phyloP scores from a whole-genome alignment of 2,888 invertebrate species.

The Melanchra persicariae region DNA sequence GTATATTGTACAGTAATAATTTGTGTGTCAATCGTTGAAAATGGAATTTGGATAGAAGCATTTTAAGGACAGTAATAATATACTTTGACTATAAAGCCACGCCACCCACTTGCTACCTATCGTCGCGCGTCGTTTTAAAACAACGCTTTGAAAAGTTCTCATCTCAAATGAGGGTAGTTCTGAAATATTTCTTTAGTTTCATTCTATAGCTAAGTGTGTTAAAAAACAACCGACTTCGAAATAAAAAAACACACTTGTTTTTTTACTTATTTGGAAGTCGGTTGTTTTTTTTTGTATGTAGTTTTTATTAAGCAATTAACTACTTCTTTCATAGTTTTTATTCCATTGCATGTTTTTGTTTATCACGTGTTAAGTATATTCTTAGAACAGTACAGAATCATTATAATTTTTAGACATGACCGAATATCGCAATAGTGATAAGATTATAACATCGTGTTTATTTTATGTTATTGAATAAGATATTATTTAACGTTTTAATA shows the following conservation, averaged over 20 bases:
- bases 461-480: constrained; percentile 26
- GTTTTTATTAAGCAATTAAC: too few relatives aligned
- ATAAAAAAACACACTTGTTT: too few relatives aligned
- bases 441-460: constrained; percentile 39
- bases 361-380: constrained; percentile 20
- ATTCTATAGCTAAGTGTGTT: too few relatives aligned
- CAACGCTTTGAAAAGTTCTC: too few relatives aligned
- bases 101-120: too few relatives aligned
- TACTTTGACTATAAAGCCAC: too few relatives aligned
- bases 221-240: too few relatives aligned
- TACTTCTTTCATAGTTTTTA: neutral
- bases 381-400: neutral
- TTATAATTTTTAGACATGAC: constrained; percentile 20
- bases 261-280: too few relatives aligned
- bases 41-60: neutral
- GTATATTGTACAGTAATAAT: constrained; percentile 11
- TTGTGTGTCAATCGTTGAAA: neutral
- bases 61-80: neutral
- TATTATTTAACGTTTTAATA: constrained; percentile 21
- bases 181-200: too few relatives aligned
- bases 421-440: constrained; percentile 44
- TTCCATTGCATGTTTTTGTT: neutral
- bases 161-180: too few relatives aligned
- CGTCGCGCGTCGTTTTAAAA: too few relatives aligned
- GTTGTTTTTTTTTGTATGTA: neutral